phyloP scores from a whole-genome alignment of 2,113 vertebrate genomes.

The Tenebrosternarchus preto region DNA sequence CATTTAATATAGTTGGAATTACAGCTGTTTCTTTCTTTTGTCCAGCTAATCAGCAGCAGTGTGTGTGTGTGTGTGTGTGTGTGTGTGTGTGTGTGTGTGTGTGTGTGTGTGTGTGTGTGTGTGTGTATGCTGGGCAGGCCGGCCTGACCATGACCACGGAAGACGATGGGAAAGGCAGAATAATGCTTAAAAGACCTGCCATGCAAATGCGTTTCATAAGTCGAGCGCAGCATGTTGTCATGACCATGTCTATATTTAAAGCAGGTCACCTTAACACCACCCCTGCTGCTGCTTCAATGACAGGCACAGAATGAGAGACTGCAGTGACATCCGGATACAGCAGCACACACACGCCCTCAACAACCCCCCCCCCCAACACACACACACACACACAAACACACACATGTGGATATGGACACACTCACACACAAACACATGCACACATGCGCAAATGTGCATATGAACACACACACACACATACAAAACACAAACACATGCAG shows the following conservation, averaged over 20 bases:
- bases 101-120: too few relatives aligned
- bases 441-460: constrained; percentile 33
- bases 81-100: too few relatives aligned
- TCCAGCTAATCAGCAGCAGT: constrained; percentile 54
- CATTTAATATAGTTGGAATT: constrained; percentile 35
- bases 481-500: constrained; percentile 20
- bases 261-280: constrained; percentile 77
- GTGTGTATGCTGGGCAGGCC: constrained; percentile 64
- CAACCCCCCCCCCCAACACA: constrained; percentile 14
- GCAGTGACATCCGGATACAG: constrained; percentile 74
- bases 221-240: constrained; percentile 74
- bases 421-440: constrained; percentile 40
- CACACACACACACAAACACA: constrained; percentile 29
- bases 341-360: constrained; percentile 42
- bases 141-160: constrained; percentile 56
- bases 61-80: too few relatives aligned
- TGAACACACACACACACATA: constrained; percentile 41
- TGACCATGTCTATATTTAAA: constrained; percentile 82
- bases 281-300: constrained; percentile 72
- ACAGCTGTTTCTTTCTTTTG: constrained; percentile 36
- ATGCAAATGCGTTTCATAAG: constrained; percentile 76
- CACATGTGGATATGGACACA: constrained; percentile 41
- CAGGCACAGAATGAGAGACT: constrained; percentile 67
- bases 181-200: constrained; percentile 63
- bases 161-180: constrained; percentile 37